Evolutionary conservation across 2,797 vertebrate species (phyloP), one percentile per base, ranked within the genome.

Genomic region (Eulemur albifrons): DNA sequence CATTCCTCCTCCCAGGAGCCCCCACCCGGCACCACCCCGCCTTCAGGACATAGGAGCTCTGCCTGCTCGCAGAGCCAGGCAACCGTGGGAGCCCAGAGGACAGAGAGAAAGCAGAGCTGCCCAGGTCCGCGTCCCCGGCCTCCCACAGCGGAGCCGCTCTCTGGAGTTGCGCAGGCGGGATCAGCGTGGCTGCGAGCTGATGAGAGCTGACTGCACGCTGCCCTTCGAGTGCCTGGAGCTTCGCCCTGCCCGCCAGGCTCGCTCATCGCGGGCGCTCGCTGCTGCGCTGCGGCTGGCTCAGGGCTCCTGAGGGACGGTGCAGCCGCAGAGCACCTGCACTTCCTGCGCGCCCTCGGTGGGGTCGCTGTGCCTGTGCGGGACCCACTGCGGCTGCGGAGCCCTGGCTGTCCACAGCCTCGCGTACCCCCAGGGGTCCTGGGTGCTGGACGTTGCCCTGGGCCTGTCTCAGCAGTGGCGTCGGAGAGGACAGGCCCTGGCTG

Each of bases 31-130:
- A 23, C 18, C 12, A 8, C 40, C 30, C 45, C 1, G 27, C 1
- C 72, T 30, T 59, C 50, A 40, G 40, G 63, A 35, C 9, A 14
- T 21, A 7, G 14, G 63, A 43, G 30, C 27, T 73, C 32, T 48
- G 15, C 43, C 1, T 14, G 35, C 7, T 45, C 63, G n/a, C 12
- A 9, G 76, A 17, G 30, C 21, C n/a, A n/a, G 25, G 13, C 0
- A 0, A 2, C n/a, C 1, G 2, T 0, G 57, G 48, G 27, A 20
- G 35, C 0, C 0, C 1, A 4, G 80, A 18, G 10, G 67, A 9
- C 73, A 2, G 30, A 15, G 25, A 88, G 20, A 7, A 48, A 48
- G n/a, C 48, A 15, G 4, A 50, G 50, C 50, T 6, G 8, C 25
- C 79, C 23, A 1, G 21, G 4, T 20, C 21, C 8, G 0, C 2